These are phyloP conservation scores for Daphoenositta chrysoptera DNA, from an alignment of 2,113 vertebrate species.

Conservation along the genomic window DNA sequence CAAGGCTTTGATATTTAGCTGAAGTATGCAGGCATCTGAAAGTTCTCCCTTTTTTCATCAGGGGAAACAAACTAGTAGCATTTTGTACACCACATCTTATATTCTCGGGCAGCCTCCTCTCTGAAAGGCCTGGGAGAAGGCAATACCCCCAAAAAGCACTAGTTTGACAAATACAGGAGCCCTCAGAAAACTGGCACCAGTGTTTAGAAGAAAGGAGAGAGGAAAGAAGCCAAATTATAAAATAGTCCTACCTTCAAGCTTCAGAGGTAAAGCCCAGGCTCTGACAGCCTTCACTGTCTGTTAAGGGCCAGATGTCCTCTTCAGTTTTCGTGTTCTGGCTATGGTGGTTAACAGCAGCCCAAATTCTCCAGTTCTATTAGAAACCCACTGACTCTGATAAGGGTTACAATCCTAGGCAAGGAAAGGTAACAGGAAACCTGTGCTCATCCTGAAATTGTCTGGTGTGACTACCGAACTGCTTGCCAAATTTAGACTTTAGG, in stretches of 20 bases:
- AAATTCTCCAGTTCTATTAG: neutral
- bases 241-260: neutral
- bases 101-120: neutral
- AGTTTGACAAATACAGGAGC: neutral
- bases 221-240: neutral
- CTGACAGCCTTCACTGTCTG: neutral
- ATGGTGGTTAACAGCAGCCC: neutral
- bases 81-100: neutral
- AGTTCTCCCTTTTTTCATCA: neutral
- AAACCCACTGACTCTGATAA: neutral
- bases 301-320: neutral
- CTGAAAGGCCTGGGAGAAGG: neutral
- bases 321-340: neutral
- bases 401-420: neutral
- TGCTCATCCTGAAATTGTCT: neutral
- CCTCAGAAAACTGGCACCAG: neutral
- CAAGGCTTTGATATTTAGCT: neutral
- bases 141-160: neutral
- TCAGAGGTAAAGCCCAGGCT: neutral
- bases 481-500: neutral
- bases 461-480: neutral
- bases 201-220: neutral
- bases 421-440: neutral
- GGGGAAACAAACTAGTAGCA: neutral
- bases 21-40: neutral